A percentile compares a stretch with the other conserved stretches of the same genome.
Evolutionary conservation across 2,888 invertebrate species (phyloP).

Genomic region (Microctonus brassicae): DNA sequence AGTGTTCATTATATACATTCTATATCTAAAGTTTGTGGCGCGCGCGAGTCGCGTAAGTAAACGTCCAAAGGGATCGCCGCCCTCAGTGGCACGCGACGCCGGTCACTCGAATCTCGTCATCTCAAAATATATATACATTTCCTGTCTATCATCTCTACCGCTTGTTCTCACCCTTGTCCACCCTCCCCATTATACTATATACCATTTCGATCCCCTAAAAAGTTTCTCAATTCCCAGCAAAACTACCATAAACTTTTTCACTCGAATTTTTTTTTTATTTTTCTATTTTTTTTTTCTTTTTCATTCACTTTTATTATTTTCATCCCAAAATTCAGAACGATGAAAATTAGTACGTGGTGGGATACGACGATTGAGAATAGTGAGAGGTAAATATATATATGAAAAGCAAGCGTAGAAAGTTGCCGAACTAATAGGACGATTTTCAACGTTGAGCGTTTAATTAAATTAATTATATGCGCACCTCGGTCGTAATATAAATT

Average conservation of each 20-base stretch:
- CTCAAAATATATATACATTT: neutral
- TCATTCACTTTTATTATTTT: too few relatives aligned
- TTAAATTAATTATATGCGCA: constrained; percentile 70
- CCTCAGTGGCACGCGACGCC: constrained; percentile 40
- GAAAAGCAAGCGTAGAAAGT: constrained; percentile 56
- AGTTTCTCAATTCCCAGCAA: neutral
- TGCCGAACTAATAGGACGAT: constrained; percentile 61
- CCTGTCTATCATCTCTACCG: neutral
- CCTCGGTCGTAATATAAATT: constrained; percentile 67
- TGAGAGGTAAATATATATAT: constrained; percentile 27
- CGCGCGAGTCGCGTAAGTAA: constrained; percentile 41
- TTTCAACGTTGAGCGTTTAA: constrained; percentile 67
- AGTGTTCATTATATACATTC: constrained; percentile 28
- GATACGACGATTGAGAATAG: constrained; percentile 29
- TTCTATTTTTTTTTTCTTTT: neutral
- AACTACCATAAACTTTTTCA: neutral
- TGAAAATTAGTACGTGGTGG: constrained; percentile 1
- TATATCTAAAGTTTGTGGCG: constrained; percentile 41
- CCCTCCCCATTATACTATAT: neutral
- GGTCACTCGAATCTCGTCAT: neutral
- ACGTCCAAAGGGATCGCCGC: constrained; percentile 36
- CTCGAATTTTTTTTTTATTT: neutral
- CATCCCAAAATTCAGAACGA: neutral
- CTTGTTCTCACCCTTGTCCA: neutral
- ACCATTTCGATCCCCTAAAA: neutral